Evolutionary conservation across 2,113 vertebrate species (phyloP).

Genomic region (Ciconia boyciana): DNA sequence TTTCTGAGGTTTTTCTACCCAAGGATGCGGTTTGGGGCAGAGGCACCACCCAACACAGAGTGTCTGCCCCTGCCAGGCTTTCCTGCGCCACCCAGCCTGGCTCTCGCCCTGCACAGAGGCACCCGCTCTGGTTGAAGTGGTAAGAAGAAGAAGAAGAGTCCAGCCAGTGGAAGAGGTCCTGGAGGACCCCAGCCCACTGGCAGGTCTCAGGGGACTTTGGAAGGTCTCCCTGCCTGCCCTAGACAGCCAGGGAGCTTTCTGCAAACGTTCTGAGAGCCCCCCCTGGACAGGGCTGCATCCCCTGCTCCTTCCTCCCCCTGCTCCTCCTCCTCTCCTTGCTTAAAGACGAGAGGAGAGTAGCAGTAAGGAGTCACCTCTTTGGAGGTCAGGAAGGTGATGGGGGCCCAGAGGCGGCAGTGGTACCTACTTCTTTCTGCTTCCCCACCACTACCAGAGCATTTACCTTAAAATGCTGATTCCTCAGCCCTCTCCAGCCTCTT

Average conservation of each 20-base stretch:
- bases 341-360: not conserved
- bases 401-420: not conserved
- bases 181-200: not conserved
- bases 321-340: not conserved
- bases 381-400: not conserved
- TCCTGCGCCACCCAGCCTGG: not conserved
- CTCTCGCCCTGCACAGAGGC: not conserved
- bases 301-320: not conserved
- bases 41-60: not conserved
- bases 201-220: not conserved
- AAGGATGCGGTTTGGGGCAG: not conserved
- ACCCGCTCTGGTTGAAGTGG: too few relatives aligned
- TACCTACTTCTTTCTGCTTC: not conserved
- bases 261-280: not conserved
- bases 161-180: not conserved
- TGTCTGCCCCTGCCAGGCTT: not conserved
- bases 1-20: not conserved
- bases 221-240: not conserved
- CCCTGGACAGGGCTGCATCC: too few relatives aligned
- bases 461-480: not conserved
- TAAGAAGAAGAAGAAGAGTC: not conserved
- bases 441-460: not conserved
- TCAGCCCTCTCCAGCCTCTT: not conserved
- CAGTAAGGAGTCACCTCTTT: not conserved
- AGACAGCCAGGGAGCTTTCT: not conserved